Base-by-base conservation (phyloP, 2,797 vertebrate genomes). In the Phrynocephalus vlangalii region DNA sequence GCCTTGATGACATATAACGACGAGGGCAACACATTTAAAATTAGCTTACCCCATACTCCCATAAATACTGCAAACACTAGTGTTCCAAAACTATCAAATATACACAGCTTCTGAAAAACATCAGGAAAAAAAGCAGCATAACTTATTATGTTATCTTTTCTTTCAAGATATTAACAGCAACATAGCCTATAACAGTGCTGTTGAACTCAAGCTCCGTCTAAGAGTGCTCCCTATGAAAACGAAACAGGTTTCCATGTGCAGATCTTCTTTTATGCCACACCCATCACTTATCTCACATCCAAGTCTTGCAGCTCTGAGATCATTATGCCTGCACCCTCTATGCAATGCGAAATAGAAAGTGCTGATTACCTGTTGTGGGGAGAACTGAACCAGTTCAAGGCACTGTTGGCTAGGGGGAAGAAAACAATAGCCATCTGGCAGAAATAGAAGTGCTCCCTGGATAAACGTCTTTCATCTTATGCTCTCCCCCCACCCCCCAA, bases 11-110 rank as follows among this genome's bases (percentile, higher is more conserved):
- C 52, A 56, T 11, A 56, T 56, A 56, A 56, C 13, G 11, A 56
- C 1, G 52, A 56, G 9, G 52, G 13, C 1, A 56, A 44, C 66
- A 91, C 83, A 66, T 1, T 26, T 84, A 13, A 89, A 92, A 90
- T 71, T 0, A 0, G 94, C 98, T 98, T 96, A 99, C 98, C 98
- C 98, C 98, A 99, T 91, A 99, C 94, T 87, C 98, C 97, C 98
- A 99, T 99, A 94, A 99, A 99, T 86, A 98, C 97, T 28, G 98
- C 98, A 96, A 99, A 99, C 82, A 98, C 96, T 91, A 99, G 94
- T 0, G 98, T 99, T 91, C 98, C 98, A 96, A 96, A 99, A 95
- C 98, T 98, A 96, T 99, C 98, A 96, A 99, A 99, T 96, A 99
- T 97, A 92, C 97, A 98, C 79, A 99, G 97, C 96, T 97, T 98